Percentiles rank a stretch among this genome's conserved stretches.
These are phyloP conservation scores for Antechinus flavipes DNA, from an alignment of 2,113 vertebrate genomes.

Conservation along the genomic window DNA sequence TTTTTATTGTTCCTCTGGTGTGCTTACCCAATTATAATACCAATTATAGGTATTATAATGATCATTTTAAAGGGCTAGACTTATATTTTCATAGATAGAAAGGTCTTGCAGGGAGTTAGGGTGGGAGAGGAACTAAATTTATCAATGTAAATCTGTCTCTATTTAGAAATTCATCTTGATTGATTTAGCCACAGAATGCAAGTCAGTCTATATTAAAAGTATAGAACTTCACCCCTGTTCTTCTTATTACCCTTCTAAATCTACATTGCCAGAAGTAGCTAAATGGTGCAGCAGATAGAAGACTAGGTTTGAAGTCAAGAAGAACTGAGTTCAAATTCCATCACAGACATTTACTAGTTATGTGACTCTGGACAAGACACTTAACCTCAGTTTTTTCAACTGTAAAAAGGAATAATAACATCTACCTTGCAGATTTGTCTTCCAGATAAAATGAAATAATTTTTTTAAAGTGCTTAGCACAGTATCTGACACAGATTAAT, in stretches of 20 bases:
- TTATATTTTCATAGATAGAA: background rate
- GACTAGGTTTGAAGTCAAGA: background rate
- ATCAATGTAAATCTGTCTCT: background rate
- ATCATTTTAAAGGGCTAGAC: background rate
- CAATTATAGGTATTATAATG: background rate
- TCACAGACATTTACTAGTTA: background rate
- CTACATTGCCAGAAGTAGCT: background rate
- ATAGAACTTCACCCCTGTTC: background rate
- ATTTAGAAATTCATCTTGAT: background rate
- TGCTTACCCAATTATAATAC: background rate
- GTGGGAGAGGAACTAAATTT: background rate
- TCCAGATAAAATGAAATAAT: background rate
- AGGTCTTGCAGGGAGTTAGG: background rate
- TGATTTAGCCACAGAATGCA: background rate
- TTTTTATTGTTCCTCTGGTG: background rate
- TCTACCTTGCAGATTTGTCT: background rate
- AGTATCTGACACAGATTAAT: background rate
- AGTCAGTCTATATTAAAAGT: background rate
- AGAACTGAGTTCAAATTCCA: background rate
- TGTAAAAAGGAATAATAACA: background rate
- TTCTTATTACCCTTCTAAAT: background rate
- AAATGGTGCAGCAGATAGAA: background rate
- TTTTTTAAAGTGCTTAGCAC: background rate
- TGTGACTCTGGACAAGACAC: background rate
- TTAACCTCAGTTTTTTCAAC: background rate